Base-by-base conservation (phyloP, 2,113 vertebrate species). In the Psophia crepitans region DNA sequence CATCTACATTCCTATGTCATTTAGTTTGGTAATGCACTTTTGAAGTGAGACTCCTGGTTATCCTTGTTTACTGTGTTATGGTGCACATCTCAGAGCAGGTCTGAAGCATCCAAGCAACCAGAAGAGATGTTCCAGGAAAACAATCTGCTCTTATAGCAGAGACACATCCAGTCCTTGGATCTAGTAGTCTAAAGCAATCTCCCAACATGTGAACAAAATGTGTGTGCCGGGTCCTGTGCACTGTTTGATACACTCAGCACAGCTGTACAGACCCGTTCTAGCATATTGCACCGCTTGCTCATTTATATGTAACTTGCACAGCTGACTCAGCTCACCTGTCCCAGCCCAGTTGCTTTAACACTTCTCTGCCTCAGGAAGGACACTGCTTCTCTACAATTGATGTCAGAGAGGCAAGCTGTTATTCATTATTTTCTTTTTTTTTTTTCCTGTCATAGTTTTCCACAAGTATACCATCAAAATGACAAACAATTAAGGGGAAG, bases 281-380 rank as follows among this genome's bases (percentile, higher is more conserved):
- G 71, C 10, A 39, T 32, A 2, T 11, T 28, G 6, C 22, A 61
- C 10, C 33, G 14, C 37, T 65, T 65, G n/a, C 37, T 74, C 13
- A 11, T 28, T 61, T 58, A 9, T 5, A 16, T 0, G 2, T 20
- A 11, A 6, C n/a, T 83, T 0, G 0, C 30, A 69, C 58, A 44
- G 26, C 76, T 88, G 63, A 81, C 51, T 16, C 5, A 0, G 8
- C 39, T 89, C 66, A 53, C 68, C 63, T 41, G n/a, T 84, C 49
- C 27, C 21, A 70, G 1, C 1, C 16, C n/a, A 49, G 66, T 20
- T 88, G 33, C 56, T 90, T 79, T 84, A 60, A 74, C 41, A 60
- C 8, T 44, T 61, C 49, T 51, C 56, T 76, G 48, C 80, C 83
- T 84, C 51, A 68, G 92, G 57, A 93, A 84, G 60, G 80, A 71